Conservation (phyloP, 2,797 vertebrate species). For the Gymnoscopelus microlampas region DNA sequence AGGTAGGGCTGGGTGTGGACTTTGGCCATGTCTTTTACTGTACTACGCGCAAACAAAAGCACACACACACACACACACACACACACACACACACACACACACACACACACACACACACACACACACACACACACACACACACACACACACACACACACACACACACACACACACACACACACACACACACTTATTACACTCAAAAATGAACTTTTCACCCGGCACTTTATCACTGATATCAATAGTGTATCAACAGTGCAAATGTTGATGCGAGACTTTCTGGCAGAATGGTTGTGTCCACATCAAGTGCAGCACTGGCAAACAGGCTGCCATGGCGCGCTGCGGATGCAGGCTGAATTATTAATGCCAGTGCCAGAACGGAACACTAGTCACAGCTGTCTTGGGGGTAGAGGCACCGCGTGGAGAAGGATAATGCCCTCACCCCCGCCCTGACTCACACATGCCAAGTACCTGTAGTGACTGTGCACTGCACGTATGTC, state of each 20-base stretch:
- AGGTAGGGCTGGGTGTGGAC: slow-evolving; percentile 46
- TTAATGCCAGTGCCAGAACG: slow-evolving; percentile 25
- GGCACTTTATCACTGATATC: not conserved
- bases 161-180: not conserved
- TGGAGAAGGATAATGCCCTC: not conserved
- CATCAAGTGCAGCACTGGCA: not conserved
- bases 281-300: not conserved
- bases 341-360: slow-evolving; percentile 28
- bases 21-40: slow-evolving; percentile 48
- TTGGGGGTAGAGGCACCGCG: not conserved
- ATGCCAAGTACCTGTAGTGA: not conserved
- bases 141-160: not conserved
- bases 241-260: slow-evolving; percentile 6
- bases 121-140: not conserved
- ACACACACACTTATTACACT: slow-evolving; percentile 4
- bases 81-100: not conserved
- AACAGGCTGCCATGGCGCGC: not conserved
- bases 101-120: not conserved
- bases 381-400: slow-evolving; percentile 24
- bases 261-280: not conserved
- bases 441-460: not conserved
- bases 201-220: slow-evolving; percentile 18
- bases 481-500: not conserved
- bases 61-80: not conserved
- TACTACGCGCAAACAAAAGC: slow-evolving; percentile 20